These are phyloP conservation scores for Linnaemya tessellans DNA, from an alignment of 2,888 invertebrate species.

Conservation along the genomic window DNA sequence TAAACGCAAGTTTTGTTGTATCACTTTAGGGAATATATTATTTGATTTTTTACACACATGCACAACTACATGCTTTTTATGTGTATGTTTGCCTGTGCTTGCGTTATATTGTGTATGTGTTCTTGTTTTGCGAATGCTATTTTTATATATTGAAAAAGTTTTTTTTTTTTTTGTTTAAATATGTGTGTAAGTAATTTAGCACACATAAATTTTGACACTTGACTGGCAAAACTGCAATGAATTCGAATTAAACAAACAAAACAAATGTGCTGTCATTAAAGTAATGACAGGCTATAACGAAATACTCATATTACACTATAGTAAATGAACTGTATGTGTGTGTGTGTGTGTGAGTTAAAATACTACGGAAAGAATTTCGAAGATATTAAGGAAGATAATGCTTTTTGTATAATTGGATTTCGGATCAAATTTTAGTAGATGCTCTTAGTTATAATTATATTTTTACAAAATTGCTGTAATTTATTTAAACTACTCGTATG, in stretches of 20 bases:
- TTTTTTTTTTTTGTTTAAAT: slow-evolving; percentile 25
- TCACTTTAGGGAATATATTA: slow-evolving; percentile 45
- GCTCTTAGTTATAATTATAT: neutral
- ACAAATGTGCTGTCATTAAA: slow-evolving; percentile 50
- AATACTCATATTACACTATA: slow-evolving; percentile 16
- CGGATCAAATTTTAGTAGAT: neutral
- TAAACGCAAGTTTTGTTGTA: slow-evolving; percentile 40
- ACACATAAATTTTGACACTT: slow-evolving; percentile 70
- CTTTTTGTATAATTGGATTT: slow-evolving; percentile 1
- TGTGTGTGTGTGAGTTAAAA: neutral
- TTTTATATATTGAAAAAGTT: slow-evolving; percentile 53
- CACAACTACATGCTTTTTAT: neutral
- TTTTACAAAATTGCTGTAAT: neutral
- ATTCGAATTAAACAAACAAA: slow-evolving; percentile 29
- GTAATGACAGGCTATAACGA: slow-evolving; percentile 47
- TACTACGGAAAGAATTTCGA: neutral
- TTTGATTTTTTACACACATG: slow-evolving; percentile 10
- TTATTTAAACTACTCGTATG: neutral
- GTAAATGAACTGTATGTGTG: neutral
- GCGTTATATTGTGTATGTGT: slow-evolving; percentile 5
- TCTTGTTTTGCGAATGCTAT: slow-evolving; percentile 1
- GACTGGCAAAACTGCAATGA: slow-evolving; percentile 62
- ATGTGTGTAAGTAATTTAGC: slow-evolving; percentile 63
- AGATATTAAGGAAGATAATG: slow-evolving; percentile 15
- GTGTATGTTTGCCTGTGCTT: neutral